Evolutionary conservation across 2,113 vertebrate species (phyloP).

Genomic region (Indicator indicator): DNA sequence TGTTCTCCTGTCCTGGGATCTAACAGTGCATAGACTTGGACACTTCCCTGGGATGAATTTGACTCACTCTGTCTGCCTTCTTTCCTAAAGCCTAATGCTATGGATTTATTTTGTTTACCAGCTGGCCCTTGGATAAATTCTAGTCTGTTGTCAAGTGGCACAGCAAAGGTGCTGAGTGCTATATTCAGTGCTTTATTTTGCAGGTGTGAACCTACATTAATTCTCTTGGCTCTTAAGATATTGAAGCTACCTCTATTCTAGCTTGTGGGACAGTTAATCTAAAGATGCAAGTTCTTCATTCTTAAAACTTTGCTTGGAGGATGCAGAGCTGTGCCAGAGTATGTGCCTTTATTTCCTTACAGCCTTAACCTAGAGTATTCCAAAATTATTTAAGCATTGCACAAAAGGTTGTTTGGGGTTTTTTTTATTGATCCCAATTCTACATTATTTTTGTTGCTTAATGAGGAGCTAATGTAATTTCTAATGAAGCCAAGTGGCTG

Average conservation of each 20-base stretch:
- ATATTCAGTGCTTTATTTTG: neutral
- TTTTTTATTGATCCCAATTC: conserved; percentile 68
- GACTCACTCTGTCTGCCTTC: neutral
- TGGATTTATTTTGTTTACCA: neutral
- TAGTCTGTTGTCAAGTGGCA: neutral
- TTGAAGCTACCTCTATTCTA: neutral
- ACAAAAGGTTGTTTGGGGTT: neutral
- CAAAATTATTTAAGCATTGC: neutral
- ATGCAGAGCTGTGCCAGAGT: neutral
- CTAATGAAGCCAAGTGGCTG: conserved; percentile 69
- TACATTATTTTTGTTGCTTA: conserved; percentile 72
- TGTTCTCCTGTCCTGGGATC: neutral
- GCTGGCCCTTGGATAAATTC: neutral
- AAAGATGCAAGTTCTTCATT: neutral
- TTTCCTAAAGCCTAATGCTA: neutral
- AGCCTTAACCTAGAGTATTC: neutral
- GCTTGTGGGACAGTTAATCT: neutral
- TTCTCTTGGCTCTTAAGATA: neutral
- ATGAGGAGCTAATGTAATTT: conserved; percentile 76
- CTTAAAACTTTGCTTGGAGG: neutral
- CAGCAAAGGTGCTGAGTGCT: fast-evolving
- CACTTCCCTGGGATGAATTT: neutral
- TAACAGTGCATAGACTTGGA: neutral
- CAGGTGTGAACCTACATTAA: neutral
- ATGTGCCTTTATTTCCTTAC: neutral